Base-by-base conservation (phyloP, 2,797 vertebrate genomes). In the Amblyopsis hoosieri region DNA sequence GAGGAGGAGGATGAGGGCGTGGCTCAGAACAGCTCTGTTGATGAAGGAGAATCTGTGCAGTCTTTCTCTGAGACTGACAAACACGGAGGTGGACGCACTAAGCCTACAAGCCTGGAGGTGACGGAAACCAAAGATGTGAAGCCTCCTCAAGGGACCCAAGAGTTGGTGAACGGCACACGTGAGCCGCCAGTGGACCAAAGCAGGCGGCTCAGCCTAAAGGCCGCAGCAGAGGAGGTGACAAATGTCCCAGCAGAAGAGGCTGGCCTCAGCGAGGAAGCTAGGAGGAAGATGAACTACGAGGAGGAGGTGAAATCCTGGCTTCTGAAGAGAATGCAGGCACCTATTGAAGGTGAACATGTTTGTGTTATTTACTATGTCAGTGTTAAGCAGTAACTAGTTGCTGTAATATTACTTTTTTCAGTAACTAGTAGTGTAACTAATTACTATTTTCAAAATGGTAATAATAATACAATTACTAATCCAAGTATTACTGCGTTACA, bases 221-320 rank as follows among this genome's bases (percentile, higher is more conserved):
- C 89, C 62, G 82, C 59, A 71, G 85, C 82, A 53, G 57, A 62
- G 50, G 66, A 51, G 42, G 64, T 58, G 23, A 54, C 78, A 65
- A 85, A 89, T 64, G 83, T 84, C 79, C 63, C 84, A 60, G 84
- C 85, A 11, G 67, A 67, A 1, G 86, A 64, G 0, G 74, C 56
- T 0, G 70, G 59, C 37, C 54, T 86, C 53, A 75, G 76, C 10
- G 86, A 90, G 67, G 87, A 88, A 60, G 88, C 91, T 74, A 82
- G 54, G 55, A 80, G 85, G 54, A 91, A 91, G 84, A 90, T 87
- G 80, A 94, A 87, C 85, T 94, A 90, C 59, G 93, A 98, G 71
- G 93, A 95, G 1, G 97, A 97, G 87, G 92, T 98, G 87, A 95
- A 95, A 84, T 90, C 95, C 0, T 98, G 96, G 97, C 91, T 99